Conservation (phyloP, 2,113 vertebrate species). For the Protomyctophum bolini region DNA sequence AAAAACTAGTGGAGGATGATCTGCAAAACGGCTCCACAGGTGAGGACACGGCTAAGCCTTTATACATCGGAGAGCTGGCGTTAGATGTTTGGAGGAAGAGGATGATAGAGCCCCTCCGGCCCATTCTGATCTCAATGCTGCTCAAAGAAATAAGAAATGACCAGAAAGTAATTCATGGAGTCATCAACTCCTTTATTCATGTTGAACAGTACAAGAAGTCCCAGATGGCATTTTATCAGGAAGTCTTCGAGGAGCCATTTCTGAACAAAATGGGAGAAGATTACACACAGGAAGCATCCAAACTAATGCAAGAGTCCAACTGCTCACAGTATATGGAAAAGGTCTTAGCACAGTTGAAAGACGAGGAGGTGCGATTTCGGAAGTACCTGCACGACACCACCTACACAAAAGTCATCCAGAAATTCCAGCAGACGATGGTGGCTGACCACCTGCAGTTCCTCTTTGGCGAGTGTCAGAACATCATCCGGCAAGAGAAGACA, state of each 20-base stretch:
- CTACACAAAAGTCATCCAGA: conserved; percentile 96
- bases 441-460: conserved; percentile 98
- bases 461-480: conserved; percentile 97
- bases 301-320: conserved; percentile 97
- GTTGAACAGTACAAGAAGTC: conserved; percentile 99
- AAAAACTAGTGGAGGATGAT: too few species aligned
- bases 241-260: conserved; percentile 98
- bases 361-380: conserved; percentile 98
- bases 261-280: conserved; percentile 98
- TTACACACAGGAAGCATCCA: conserved; percentile 99
- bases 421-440: conserved; percentile 99
- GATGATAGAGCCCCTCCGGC: conserved; percentile 97
- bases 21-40: too few species aligned
- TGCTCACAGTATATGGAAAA: conserved; percentile 99
- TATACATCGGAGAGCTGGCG: conserved; percentile 82
- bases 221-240: conserved; percentile 96
- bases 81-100: conserved; percentile 98
- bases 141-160: conserved; percentile 98
- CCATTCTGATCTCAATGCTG: conserved; percentile 93
- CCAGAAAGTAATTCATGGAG: conserved; percentile 99
- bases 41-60: too few species aligned
- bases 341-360: conserved; percentile 98
- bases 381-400: conserved; percentile 98
- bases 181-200: conserved; percentile 99
- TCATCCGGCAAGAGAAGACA: conserved; percentile 97